phyloP scores from a whole-genome alignment of 1,140 invertebrate genomes.

The Grapholita molesta region DNA sequence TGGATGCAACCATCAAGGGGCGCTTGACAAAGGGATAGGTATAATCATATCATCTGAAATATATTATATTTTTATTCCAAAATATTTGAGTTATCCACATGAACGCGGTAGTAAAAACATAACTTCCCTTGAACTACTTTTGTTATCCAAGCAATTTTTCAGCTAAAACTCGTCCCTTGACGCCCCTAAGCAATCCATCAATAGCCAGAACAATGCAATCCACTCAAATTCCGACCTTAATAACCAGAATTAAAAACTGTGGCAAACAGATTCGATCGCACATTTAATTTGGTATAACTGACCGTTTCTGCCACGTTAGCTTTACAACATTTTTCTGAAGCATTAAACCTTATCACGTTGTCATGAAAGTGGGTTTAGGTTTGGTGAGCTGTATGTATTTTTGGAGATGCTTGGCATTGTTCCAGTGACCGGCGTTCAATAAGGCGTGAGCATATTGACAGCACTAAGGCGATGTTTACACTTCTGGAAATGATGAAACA shows the following conservation, averaged over 20 bases:
- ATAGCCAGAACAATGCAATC: not conserved
- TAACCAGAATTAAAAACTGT: not conserved
- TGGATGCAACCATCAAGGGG: too few relatives aligned
- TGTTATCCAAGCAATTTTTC: not conserved
- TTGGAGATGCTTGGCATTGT: constrained; percentile 6
- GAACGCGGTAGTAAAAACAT: not conserved
- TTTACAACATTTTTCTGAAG: not conserved
- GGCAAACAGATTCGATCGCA: not conserved
- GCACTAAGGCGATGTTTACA: constrained; percentile 2
- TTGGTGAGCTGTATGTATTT: not conserved
- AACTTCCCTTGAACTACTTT: not conserved
- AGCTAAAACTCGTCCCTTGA: not conserved
- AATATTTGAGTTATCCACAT: not conserved
- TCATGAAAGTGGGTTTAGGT: not conserved
- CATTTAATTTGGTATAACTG: not conserved
- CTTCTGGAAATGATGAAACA: not conserved
- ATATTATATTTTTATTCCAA: not conserved
- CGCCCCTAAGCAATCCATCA: not conserved
- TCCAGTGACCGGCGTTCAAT: not conserved
- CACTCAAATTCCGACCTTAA: not conserved
- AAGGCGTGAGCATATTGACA: constrained; percentile 1
- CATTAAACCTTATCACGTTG: not conserved
- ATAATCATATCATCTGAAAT: not conserved
- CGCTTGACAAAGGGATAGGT: too few relatives aligned
- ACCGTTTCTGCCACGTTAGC: not conserved